Conservation (phyloP, 2,113 vertebrate genomes). For the Ammodramus savannarum region DNA sequence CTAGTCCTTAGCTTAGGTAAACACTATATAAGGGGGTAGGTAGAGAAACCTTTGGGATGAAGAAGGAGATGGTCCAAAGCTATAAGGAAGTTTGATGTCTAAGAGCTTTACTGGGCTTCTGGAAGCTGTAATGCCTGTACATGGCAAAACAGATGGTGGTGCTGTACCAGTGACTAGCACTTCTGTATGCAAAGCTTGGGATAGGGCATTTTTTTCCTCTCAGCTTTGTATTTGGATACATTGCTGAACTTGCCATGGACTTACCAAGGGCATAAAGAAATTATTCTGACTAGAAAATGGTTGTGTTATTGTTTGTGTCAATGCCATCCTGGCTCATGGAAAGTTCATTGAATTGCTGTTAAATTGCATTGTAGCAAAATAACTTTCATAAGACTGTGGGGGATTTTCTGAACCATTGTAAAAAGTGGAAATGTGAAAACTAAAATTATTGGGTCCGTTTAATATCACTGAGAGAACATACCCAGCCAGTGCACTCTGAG, state of each 20-base stretch:
- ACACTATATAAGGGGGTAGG: not conserved
- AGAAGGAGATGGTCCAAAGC: constrained; percentile 32
- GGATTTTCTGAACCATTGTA: constrained; percentile 50
- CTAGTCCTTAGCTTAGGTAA: not conserved
- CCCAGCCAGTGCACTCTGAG: not conserved
- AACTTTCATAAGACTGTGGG: not conserved
- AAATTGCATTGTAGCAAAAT: constrained; percentile 17
- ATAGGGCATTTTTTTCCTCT: constrained; percentile 39
- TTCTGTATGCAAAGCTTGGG: constrained; percentile 1
- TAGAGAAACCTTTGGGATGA: not conserved
- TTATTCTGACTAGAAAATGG: constrained; percentile 32
- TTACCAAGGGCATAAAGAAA: constrained; percentile 50
- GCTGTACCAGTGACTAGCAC: constrained; percentile 28
- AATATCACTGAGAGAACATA: not conserved
- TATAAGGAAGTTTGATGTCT: constrained; percentile 17
- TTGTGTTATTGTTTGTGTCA: not conserved
- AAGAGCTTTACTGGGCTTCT: constrained; percentile 50
- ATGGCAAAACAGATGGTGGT: constrained; percentile 57
- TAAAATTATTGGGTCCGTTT: not conserved
- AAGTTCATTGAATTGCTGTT: constrained; percentile 26
- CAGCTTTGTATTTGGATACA: constrained; percentile 16
- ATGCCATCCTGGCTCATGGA: not conserved
- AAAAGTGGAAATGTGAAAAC: constrained; percentile 50
- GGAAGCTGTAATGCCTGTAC: constrained; percentile 18
- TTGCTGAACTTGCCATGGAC: constrained; percentile 28